phyloP scores from a whole-genome alignment of 2,113 vertebrate species.

The Stomatorhinus ivindoensis region DNA sequence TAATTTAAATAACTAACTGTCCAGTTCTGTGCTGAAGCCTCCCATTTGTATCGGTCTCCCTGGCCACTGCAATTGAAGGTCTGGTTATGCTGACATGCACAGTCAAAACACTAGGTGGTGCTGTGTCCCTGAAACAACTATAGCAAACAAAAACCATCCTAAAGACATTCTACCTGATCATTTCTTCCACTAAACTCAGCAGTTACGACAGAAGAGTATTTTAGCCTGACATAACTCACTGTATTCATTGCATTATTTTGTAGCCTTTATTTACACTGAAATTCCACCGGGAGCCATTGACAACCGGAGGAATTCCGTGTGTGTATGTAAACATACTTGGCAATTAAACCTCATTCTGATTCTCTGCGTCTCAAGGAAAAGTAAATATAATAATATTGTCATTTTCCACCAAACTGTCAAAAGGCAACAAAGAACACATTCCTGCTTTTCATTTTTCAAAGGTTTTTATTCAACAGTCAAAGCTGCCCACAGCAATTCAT shows the following conservation, averaged over 20 bases:
- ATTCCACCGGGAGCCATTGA: neutral
- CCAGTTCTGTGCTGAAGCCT: neutral
- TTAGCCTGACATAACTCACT: neutral
- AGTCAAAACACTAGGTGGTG: neutral
- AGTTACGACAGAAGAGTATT: neutral
- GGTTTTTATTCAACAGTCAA: constrained; percentile 4
- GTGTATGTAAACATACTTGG: neutral
- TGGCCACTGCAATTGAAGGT: neutral
- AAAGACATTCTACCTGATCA: neutral
- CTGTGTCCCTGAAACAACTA: neutral
- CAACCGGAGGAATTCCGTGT: neutral
- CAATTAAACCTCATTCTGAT: neutral
- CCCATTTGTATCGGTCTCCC: neutral
- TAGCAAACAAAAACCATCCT: neutral
- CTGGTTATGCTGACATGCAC: neutral
- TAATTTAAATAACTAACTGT: neutral
- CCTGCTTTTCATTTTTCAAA: neutral
- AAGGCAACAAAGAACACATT: neutral
- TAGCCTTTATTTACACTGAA: too few relatives aligned
- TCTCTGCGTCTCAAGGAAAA: neutral
- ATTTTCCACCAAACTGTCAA: neutral
- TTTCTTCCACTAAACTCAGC: neutral
- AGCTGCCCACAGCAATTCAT: neutral
- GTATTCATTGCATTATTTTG: too few relatives aligned
- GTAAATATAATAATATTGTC: neutral